phyloP scores from a whole-genome alignment of 2,888 invertebrate genomes.

The Halictus ligatus region DNA sequence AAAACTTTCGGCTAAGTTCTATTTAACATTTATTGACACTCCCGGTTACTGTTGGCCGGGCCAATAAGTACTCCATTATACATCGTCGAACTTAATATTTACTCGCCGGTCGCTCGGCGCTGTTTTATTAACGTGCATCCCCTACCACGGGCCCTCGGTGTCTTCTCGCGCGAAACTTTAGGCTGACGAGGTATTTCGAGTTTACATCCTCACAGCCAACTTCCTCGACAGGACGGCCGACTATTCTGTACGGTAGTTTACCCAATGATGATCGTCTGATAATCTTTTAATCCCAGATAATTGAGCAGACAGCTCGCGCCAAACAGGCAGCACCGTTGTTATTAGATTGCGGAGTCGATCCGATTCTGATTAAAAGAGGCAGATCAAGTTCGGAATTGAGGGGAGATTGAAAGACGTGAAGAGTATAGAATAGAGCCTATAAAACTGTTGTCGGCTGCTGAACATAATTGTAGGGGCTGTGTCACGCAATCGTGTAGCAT shows the following conservation, averaged over 20 bases:
- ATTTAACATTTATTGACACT: neutral
- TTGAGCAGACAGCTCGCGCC: neutral
- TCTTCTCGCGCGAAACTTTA: neutral
- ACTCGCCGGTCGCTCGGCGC: neutral
- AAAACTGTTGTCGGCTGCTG: too few relatives aligned
- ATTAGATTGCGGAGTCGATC: neutral
- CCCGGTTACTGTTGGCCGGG: neutral
- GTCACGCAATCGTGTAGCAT: too few relatives aligned
- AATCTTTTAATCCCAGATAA: neutral
- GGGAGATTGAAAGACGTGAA: too few relatives aligned
- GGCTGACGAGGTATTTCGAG: neutral
- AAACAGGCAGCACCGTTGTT: neutral
- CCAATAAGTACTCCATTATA: neutral
- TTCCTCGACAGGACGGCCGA: neutral
- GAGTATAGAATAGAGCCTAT: too few relatives aligned
- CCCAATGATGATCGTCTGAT: neutral
- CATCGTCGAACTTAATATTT: neutral
- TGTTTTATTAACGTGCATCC: neutral
- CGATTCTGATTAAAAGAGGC: too few relatives aligned
- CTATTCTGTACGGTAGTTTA: neutral
- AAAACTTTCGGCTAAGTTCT: conserved; percentile 1
- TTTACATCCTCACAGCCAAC: neutral
- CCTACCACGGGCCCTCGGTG: neutral
- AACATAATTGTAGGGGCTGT: too few relatives aligned
- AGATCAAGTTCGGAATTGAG: too few relatives aligned